These are phyloP conservation scores for Gorsachius magnificus DNA, from an alignment of 2,797 vertebrate species.

Conservation along the genomic window DNA sequence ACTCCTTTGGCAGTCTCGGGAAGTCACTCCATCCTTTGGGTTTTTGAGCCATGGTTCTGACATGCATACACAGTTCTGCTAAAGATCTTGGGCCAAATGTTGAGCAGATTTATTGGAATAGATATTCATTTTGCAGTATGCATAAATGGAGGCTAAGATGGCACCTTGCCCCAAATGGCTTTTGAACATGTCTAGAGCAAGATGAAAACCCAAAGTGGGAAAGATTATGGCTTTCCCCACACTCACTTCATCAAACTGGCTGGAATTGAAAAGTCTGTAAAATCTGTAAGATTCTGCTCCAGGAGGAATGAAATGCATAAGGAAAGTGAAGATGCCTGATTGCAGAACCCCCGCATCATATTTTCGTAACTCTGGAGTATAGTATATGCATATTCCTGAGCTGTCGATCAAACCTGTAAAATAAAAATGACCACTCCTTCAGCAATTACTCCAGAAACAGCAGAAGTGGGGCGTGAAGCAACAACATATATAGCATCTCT, in stretches of 20 bases:
- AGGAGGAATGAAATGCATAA: conserved; percentile 72
- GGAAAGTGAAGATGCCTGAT: conserved; percentile 60
- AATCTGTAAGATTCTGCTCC: conserved; percentile 60
- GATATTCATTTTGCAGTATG: background rate
- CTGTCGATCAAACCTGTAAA: conserved; percentile 35
- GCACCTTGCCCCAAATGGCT: background rate
- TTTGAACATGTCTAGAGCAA: background rate
- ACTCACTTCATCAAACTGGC: conserved; percentile 67
- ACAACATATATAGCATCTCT: background rate
- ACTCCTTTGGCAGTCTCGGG: background rate
- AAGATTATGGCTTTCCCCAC: background rate
- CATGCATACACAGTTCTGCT: background rate
- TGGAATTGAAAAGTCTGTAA: conserved; percentile 64
- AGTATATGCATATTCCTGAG: conserved; percentile 61
- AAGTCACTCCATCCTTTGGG: background rate
- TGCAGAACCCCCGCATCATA: conserved; percentile 64
- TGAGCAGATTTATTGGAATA: background rate
- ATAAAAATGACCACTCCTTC: background rate
- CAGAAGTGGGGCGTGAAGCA: background rate
- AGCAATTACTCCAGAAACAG: background rate
- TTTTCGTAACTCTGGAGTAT: conserved; percentile 5
- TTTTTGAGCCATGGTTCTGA: background rate
- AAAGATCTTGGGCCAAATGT: background rate
- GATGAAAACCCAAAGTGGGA: background rate
- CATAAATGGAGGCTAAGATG: background rate